These are phyloP conservation scores for Chaetophractus vellerosus DNA, from an alignment of 2,797 vertebrate species.

Conservation along the genomic window DNA sequence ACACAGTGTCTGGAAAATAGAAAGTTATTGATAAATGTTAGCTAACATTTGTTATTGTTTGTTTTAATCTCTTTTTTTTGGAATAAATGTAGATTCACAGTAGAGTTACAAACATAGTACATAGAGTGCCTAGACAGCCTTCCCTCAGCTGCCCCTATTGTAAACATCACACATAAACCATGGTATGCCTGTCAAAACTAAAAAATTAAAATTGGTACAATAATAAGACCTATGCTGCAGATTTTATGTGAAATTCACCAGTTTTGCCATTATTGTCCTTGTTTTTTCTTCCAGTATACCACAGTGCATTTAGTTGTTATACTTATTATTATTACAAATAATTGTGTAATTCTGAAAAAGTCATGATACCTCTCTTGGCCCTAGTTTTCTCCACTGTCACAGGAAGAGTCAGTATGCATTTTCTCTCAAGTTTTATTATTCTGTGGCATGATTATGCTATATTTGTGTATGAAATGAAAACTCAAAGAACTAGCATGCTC, in stretches of 20 bases:
- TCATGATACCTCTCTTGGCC: no score
- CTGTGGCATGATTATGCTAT: background rate
- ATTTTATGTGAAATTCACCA: background rate
- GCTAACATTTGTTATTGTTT: background rate
- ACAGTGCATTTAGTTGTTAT: background rate
- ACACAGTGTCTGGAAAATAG: background rate
- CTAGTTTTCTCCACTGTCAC: background rate
- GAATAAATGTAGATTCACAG: no score
- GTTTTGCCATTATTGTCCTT: background rate
- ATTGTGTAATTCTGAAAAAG: background rate
- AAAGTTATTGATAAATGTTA: background rate
- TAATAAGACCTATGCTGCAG: background rate
- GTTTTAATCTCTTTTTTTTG: no score
- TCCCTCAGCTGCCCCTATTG: no score
- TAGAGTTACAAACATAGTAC: no score
- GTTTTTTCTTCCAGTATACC: background rate
- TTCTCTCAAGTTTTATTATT: background rate
- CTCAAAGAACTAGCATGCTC: background rate
- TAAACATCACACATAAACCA: no score
- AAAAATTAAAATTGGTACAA: background rate
- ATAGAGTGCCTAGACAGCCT: no score
- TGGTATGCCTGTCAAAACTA: background rate
- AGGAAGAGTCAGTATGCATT: background rate
- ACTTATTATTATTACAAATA: background rate
- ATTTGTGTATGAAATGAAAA: background rate